Evolutionary conservation across 2,113 vertebrate species (phyloP).

Genomic region (Anhinga rufa): DNA sequence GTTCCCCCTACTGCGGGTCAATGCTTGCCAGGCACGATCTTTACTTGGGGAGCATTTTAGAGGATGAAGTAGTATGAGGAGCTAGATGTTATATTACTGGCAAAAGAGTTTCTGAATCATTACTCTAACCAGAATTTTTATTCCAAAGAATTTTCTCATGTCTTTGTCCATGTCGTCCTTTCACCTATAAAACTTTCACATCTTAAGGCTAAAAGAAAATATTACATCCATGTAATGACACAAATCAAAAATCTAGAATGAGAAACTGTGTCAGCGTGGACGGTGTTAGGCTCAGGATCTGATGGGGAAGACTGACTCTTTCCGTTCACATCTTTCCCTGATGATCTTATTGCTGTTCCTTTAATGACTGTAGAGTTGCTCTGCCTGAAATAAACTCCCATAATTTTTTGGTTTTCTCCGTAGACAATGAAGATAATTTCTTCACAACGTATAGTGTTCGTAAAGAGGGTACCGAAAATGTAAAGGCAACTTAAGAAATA

Average conservation of each 20-base stretch:
- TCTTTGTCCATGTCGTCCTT: background rate
- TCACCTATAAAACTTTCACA: rapidly evolving
- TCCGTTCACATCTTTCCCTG: background rate
- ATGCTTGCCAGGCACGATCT: background rate
- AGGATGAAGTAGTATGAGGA: background rate
- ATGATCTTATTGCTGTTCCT: background rate
- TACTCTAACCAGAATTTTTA: background rate
- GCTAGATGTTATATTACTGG: background rate
- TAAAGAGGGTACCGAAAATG: background rate
- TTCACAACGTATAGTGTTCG: background rate
- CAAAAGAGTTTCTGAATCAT: background rate
- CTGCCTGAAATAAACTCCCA: background rate
- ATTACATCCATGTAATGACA: too few relatives aligned
- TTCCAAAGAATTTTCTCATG: rapidly evolving
- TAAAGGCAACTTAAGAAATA: background rate
- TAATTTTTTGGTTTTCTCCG: background rate
- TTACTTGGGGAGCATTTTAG: background rate
- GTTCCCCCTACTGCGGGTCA: background rate
- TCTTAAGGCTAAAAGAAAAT: background rate
- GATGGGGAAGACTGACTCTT: background rate
- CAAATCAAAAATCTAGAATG: background rate
- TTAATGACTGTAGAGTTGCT: background rate
- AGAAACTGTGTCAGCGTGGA: background rate
- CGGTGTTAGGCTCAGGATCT: background rate
- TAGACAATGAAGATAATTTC: background rate